Evolutionary conservation across 2,113 vertebrate genomes (phyloP).

Genomic region (Rana temporaria): DNA sequence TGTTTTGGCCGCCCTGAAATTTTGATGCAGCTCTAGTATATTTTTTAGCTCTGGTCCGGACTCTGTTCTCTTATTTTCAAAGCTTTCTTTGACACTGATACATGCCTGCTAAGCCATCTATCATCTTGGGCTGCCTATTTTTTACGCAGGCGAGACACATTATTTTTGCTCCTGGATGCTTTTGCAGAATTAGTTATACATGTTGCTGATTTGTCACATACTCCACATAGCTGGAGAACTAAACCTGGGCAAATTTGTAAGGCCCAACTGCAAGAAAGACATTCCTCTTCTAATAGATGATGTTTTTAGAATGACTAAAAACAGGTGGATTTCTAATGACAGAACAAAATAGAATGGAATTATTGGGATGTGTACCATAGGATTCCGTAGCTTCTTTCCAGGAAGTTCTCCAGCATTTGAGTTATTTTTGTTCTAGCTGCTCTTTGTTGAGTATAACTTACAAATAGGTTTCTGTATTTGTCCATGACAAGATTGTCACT

Average conservation of each 20-base stretch:
- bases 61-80: neutral
- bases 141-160: slow-evolving; percentile 32
- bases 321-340: neutral
- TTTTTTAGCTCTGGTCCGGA: neutral
- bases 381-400: too few relatives aligned
- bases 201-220: neutral
- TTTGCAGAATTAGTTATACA: slow-evolving; percentile 51
- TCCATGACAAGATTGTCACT: too few relatives aligned
- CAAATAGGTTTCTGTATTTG: too few relatives aligned
- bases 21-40: too few relatives aligned
- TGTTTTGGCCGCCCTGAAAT: too few relatives aligned
- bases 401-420: too few relatives aligned
- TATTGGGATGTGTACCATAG: neutral
- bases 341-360: slow-evolving; percentile 2
- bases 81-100: neutral
- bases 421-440: too few relatives aligned
- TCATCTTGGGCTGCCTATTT: neutral
- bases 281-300: slow-evolving; percentile 47
- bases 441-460: too few relatives aligned
- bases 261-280: slow-evolving; percentile 50
- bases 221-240: slow-evolving; percentile 26
- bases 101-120: neutral
- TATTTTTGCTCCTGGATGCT: slow-evolving; percentile 49
- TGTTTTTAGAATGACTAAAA: slow-evolving; percentile 57
- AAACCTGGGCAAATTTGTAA: slow-evolving; percentile 27